phyloP scores from a whole-genome alignment of 2,797 vertebrate species.

The Characodon lateralis region DNA sequence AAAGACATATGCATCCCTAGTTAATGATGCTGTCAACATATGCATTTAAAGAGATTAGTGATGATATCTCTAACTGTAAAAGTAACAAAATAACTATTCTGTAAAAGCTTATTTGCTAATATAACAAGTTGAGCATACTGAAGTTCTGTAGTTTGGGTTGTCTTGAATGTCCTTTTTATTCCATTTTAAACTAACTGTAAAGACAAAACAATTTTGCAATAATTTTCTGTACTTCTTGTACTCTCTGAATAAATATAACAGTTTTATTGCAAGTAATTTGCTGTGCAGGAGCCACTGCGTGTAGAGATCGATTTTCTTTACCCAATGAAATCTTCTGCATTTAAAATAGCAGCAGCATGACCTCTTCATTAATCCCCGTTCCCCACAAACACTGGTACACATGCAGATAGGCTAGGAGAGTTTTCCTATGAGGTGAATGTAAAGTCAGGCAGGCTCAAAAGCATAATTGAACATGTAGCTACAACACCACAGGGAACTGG shows the following conservation, averaged over 20 bases:
- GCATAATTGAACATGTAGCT: conserved; percentile 81
- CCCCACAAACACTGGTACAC: conserved; percentile 46
- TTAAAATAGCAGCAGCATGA: conserved; percentile 42
- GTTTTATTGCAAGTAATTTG: conserved; percentile 27
- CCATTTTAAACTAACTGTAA: conserved; percentile 36
- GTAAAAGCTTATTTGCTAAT: neutral
- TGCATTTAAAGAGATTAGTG: conserved; percentile 32
- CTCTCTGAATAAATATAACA: conserved; percentile 13
- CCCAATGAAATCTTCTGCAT: conserved; percentile 16
- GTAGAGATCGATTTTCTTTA: conserved; percentile 39
- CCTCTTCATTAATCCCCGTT: conserved; percentile 38
- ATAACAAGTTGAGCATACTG: neutral
- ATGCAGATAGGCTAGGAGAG: conserved; percentile 45
- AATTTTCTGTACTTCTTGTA: conserved; percentile 6
- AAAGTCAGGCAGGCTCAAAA: conserved; percentile 80
- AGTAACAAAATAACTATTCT: conserved; percentile 6
- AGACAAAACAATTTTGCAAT: conserved; percentile 5
- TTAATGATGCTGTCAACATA: conserved; percentile 49
- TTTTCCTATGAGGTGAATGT: conserved; percentile 70
- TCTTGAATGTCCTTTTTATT: conserved; percentile 26
- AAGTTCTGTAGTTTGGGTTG: conserved; percentile 2
- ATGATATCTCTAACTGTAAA: conserved; percentile 19
- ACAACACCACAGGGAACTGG: conserved; percentile 80
- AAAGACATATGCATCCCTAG: conserved; percentile 20
- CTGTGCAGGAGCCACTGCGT: conserved; percentile 26